A percentile compares a stretch with the other conserved stretches of the same genome.
phyloP scores from a whole-genome alignment of 1,140 invertebrate species.

The Heliconius hewitsoni region DNA sequence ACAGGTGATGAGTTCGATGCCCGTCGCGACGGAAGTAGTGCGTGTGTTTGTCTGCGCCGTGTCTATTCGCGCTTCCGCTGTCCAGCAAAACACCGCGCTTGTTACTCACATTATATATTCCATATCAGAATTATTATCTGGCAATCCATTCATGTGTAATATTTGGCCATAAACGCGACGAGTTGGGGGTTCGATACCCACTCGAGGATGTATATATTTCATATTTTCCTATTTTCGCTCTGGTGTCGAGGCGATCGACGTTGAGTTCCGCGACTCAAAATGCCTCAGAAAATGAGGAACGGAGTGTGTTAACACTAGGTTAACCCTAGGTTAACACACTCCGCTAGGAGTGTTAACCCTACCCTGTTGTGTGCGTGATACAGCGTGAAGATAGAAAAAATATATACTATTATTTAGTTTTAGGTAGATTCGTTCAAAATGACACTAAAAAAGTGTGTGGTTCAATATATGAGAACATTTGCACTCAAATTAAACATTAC shows the following conservation, averaged over 20 bases:
- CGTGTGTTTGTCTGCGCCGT: conserved; percentile 76
- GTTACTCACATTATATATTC: conserved; percentile 25
- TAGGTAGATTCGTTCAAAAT: neutral
- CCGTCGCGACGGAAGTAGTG: conserved; percentile 71
- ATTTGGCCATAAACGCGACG: neutral
- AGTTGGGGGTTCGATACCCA: no score
- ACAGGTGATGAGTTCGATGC: conserved; percentile 65
- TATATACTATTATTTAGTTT: neutral
- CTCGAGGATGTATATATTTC: no score
- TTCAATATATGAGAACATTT: conserved; percentile 24
- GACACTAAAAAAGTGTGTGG: neutral
- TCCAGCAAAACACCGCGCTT: conserved; percentile 38
- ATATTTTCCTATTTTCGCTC: no score
- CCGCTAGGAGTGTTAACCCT: no score
- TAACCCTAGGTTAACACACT: no score
- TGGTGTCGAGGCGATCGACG: no score
- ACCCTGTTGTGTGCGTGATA: no score
- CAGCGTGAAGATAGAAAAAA: no score
- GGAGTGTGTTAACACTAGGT: no score
- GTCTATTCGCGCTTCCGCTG: conserved; percentile 76
- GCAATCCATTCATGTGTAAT: neutral
- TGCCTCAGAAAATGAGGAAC: no score
- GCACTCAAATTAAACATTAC: conserved; percentile 31
- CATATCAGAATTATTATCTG: conserved; percentile 26
- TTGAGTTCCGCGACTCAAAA: no score